Base-by-base conservation (phyloP, 2,113 vertebrate genomes). In the Hepsetus odoe region DNA sequence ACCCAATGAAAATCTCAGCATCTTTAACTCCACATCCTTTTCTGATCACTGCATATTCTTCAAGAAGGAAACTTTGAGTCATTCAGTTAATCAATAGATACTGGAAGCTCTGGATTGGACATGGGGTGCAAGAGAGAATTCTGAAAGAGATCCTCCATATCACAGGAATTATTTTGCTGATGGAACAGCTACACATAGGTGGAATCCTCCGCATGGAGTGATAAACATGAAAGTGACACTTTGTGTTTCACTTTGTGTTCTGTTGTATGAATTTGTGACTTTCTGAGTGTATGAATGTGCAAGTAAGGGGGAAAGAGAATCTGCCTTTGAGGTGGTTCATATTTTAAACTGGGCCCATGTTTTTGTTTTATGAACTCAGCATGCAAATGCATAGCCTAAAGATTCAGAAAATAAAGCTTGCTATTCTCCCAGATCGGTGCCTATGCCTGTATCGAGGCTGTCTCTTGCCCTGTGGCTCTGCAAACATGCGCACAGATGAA, bases 381-480 rank as follows among this genome's bases (percentile, higher is more conserved):
- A 28, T 16, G 72, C 56, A 32, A 72, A 72, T 72, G 30, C 51
- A 35, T 38, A 20, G 46, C 35, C 12, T 38, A 53, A 79, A 28
- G 16, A 49, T 49, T 76, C 12, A 38, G 55, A 59, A 55, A 24
- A 46, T 5, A 28, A 58, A 24, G 40, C 72, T 75, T 5, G 18
- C 18, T 44, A 32, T 59, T 32, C 55, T 65, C 22, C 22, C 68
- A 72, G 61, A 59, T 74, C 55, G 20, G 65, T 79, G 35, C 59
- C 38, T 62, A n/a, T 32, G 40, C 33, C 74, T 53, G 22, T 24
- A 22, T 55, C 46, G 11, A 66, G 55, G 53, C 69, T n/a, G 8
- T 70, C 38, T 74, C 61, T 33, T 76, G 40, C 40, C 74, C 74
- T 66, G 72, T 72, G 66, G 64, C 80, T 76, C 67, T 59, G 35